Evolutionary conservation across 2,797 vertebrate species (phyloP).

Genomic region (Cottoperca gobio): DNA sequence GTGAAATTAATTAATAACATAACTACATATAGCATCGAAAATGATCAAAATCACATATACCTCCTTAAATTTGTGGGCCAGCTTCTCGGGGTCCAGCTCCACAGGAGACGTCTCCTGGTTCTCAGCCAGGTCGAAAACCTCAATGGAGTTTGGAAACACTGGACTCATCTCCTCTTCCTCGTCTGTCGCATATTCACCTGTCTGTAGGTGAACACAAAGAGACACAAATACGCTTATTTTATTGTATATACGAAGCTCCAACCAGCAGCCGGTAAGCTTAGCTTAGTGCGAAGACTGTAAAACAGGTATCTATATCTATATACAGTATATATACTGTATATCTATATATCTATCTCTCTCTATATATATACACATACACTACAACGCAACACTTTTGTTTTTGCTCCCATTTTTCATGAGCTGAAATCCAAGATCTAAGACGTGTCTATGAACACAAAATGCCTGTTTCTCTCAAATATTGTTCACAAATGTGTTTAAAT

Average conservation of each 20-base stretch:
- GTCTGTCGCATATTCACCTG: conserved; percentile 94
- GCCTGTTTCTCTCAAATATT: no score
- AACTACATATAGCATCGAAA: not conserved
- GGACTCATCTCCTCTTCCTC: conserved; percentile 96
- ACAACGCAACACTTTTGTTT: no score
- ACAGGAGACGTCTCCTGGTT: conserved; percentile 93
- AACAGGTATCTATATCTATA: no score
- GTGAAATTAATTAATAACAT: not conserved
- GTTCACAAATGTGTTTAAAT: no score
- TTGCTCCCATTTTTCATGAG: no score
- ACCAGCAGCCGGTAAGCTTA: not conserved
- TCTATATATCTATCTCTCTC: no score
- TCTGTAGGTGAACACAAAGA: conserved; percentile 78
- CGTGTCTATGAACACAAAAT: no score
- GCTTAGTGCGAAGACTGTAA: no score
- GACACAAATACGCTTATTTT: not conserved
- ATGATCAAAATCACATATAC: conserved; percentile 43
- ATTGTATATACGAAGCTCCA: not conserved
- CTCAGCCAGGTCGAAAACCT: conserved; percentile 96
- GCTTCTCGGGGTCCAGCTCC: conserved; percentile 96
- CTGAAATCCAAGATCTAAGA: no score
- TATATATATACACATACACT: no score
- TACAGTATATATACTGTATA: no score
- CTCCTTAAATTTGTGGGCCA: conserved; percentile 98
- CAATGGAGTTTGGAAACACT: conserved; percentile 94